These are phyloP conservation scores for Drosophila quadrilineata DNA, from an alignment of 1,140 invertebrate species.

Conservation along the genomic window DNA sequence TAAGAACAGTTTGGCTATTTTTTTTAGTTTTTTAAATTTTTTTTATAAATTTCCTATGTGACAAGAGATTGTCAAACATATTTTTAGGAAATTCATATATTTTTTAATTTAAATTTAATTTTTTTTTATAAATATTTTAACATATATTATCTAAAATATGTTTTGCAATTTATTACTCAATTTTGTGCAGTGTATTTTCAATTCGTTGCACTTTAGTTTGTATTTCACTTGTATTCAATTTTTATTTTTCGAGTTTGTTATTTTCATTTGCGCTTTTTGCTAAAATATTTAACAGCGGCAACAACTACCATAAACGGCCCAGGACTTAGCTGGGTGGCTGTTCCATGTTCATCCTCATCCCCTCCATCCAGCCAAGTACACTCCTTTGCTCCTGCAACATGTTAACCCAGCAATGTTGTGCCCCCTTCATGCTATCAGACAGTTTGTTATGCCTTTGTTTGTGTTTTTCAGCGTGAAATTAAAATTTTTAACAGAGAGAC, in stretches of 20 bases:
- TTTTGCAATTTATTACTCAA: too few species aligned
- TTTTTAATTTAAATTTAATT: too few species aligned
- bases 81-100: too few species aligned
- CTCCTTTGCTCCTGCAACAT: neutral
- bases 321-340: slow-evolving; percentile 40
- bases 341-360: neutral
- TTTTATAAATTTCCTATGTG: too few species aligned
- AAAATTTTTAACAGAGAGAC: slow-evolving; percentile 64
- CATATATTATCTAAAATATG: too few species aligned
- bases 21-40: too few species aligned
- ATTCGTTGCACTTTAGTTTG: neutral
- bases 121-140: too few species aligned
- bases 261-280: slow-evolving; percentile 31
- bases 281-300: slow-evolving; percentile 56
- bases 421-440: slow-evolving; percentile 1
- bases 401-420: neutral
- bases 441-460: slow-evolving; percentile 29
- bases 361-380: neutral
- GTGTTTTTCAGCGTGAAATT: slow-evolving; percentile 72
- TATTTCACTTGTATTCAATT: neutral
- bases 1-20: too few species aligned
- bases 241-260: slow-evolving; percentile 6
- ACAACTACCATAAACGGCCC: slow-evolving; percentile 48
- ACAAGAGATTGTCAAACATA: too few species aligned
- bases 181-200: neutral